Percentiles rank a stretch among this genome's conserved stretches.
These are phyloP conservation scores for Hypotaenidia philippensis DNA, from an alignment of 2,797 vertebrate genomes.

Conservation along the genomic window DNA sequence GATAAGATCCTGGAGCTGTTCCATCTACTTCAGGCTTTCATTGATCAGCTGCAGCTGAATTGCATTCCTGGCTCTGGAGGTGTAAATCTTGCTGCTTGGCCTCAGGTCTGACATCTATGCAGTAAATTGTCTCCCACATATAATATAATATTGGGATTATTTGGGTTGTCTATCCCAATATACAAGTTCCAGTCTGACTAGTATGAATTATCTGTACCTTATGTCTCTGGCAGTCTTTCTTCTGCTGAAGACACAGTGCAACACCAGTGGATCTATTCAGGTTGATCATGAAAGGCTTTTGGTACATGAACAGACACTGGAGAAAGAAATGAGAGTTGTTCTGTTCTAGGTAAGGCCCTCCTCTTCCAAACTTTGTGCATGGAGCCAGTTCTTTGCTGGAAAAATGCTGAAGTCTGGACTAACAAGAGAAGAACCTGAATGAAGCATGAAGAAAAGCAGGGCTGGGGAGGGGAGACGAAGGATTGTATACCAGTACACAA, in stretches of 20 bases:
- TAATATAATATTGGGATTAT: not conserved
- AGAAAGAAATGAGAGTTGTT: not conserved
- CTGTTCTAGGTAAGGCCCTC: not conserved
- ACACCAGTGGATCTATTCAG: not conserved
- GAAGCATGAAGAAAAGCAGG: not conserved
- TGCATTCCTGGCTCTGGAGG: not conserved
- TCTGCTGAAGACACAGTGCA: not conserved
- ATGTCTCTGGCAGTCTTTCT: not conserved
- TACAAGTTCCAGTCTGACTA: not conserved
- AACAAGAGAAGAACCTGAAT: not conserved
- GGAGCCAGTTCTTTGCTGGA: not conserved
- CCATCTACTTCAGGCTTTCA: not conserved
- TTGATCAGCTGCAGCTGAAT: not conserved
- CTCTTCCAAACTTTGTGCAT: not conserved
- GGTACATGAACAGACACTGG: not conserved
- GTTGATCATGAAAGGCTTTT: not conserved
- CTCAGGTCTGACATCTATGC: not conserved
- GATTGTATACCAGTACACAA: fast-evolving
- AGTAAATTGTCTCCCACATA: not conserved
- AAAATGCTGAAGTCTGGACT: not conserved
- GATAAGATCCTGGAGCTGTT: not conserved
- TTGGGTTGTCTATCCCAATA: not conserved
- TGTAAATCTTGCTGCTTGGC: not conserved
- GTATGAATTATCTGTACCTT: not conserved
- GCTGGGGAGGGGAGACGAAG: not conserved